Base-by-base conservation (phyloP, 2,113 vertebrate species). In the Nycticebus coucang region DNA sequence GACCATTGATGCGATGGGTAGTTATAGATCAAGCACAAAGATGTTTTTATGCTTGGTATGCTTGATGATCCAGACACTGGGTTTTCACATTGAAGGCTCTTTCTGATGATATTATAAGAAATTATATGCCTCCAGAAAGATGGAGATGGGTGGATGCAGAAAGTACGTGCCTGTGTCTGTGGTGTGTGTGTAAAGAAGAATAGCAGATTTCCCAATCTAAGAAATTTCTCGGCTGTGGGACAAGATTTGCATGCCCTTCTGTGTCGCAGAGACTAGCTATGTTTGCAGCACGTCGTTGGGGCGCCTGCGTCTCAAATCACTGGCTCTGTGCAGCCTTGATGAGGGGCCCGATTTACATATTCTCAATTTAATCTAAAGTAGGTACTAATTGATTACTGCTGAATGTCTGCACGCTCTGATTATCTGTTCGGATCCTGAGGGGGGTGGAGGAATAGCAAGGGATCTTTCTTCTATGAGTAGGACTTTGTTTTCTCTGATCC, bases 351-450 rank as follows among this genome's bases (percentile, higher is more conserved):
- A 99, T 99, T 99, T 99, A 98, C 98, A 98, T 98, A 99, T 98
- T 99, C 98, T 98, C 98, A 99, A 98, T 99, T 99, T 99, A 99
- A 98, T 98, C 98, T 98, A 99, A 99, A 99, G 98, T 98, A 99
- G 98, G 98, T 98, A 98, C 98, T 99, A 99, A 99, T 98, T 99
- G 98, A 99, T 99, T 99, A 98, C 98, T 98, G 98, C 98, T 98
- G 98, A 99, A 99, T 98, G 98, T 98, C 98, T 98, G 98, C 98
- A 98, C 81, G 98, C 98, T 98, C 98, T 99, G 98, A 98, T 99
- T 99, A 99, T 98, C 98, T 98, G 97, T 98, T 98, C 98, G 98
- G 98, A 98, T 98, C 98, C 98, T 99, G 96, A 97, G 97, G 94
- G 93, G 96, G 97, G 93, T 79, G 84, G 97, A 86, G 94, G 53